Conservation (phyloP, 2,888 invertebrate species). For the Beris chalybata region DNA sequence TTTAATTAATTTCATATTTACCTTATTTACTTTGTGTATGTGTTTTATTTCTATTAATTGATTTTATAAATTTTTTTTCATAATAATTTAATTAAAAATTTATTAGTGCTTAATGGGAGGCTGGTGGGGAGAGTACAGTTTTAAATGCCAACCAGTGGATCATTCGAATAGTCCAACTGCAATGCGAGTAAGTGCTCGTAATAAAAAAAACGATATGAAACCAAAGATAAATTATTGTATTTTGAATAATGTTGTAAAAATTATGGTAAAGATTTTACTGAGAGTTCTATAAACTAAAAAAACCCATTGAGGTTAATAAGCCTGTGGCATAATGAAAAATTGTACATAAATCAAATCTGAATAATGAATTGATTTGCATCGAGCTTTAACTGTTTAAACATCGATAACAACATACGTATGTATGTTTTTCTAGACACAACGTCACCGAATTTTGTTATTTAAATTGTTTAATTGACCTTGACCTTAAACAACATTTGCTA, state of each 20-base stretch:
- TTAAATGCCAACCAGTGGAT: conserved; percentile 89
- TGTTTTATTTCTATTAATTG: conserved; percentile 26
- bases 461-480: too few relatives aligned
- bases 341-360: too few relatives aligned
- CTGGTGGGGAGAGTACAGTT: conserved; percentile 88
- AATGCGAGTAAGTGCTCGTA: conserved; percentile 72
- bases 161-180: conserved; percentile 78
- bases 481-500: too few relatives aligned
- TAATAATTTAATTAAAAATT: conserved; percentile 42
- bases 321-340: too few relatives aligned
- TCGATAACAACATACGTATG: too few relatives aligned
- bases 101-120: conserved; percentile 83
- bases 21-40: conserved; percentile 22
- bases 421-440: too few relatives aligned
- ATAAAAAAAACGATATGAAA: not conserved
- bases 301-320: too few relatives aligned
- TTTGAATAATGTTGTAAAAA: conserved; percentile 9
- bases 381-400: too few relatives aligned
- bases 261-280: not conserved
- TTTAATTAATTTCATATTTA: not conserved
- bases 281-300: too few relatives aligned
- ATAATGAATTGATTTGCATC: too few relatives aligned
- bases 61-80: conserved; percentile 39
- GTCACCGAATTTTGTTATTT: too few relatives aligned
- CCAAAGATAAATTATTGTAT: not conserved